Evolutionary conservation across 2,888 invertebrate genomes (phyloP), one percentile per base, ranked within the genome.

Genomic region (Cepaea hortensis): DNA sequence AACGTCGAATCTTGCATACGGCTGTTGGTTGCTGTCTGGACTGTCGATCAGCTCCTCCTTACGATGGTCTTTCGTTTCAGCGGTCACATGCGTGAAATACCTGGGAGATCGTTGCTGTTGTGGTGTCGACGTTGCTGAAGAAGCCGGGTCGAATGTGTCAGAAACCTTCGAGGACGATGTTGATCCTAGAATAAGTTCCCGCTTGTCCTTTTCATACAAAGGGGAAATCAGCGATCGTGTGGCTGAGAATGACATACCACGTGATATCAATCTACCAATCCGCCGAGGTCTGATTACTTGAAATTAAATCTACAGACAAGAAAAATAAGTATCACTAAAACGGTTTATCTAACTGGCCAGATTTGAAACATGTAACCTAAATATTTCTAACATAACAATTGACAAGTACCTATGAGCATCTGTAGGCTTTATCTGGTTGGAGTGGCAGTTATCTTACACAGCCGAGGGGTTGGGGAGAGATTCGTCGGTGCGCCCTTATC

Each of bases 231-330:
- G 62, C 62, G 62, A 79, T 15, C 13, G 62, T 23, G 35, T 13
- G 18, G 0, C 35, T 35, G 61, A 35, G 6, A 62, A 79, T 79
- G 79, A 79, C 79, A 79, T 79, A 46, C 77, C 77, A 77, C 55
- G 11, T 7, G 68, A 68, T 18, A 18, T 18, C 20, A 68, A 68
- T 68, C n/a, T 20, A 68, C 68, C 68, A 68, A 68, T 68, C 18
- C 5, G 68, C 1, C 15, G n/a, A 73, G 13, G 48, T 48, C 11
- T 9, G 18, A 20, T 79, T 11, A 20, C 62, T 15, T 20, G 35
- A n/a, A 15, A 18, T 76, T 5, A 18, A 76, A 48, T 76, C 50
- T 48, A 48, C 13, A n/a, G n/a, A n/a, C 18, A 68, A n/a, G n/a
- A 68, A 6, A 9, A 20, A 68, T 5, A 68, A 68, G 13, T 6